Conservation (phyloP, 2,888 invertebrate species). For the Cataglyphis rosenhaueri region DNA sequence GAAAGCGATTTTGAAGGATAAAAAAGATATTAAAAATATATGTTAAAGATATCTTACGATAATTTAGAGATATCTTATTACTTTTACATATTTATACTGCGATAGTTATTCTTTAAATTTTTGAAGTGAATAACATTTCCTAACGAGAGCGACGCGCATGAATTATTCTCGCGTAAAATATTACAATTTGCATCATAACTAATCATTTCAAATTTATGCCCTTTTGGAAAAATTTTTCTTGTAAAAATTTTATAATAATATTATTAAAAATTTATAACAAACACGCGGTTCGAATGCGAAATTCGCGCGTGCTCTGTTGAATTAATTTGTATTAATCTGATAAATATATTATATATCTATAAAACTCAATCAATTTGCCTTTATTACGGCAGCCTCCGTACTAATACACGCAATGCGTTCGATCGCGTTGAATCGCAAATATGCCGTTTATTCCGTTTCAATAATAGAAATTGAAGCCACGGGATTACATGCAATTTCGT, state of each 20-base stretch:
- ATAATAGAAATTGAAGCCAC: neutral
- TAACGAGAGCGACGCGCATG: neutral
- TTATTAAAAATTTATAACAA: neutral
- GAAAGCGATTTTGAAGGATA: neutral
- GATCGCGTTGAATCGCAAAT: no score
- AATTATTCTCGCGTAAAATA: neutral
- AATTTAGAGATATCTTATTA: neutral
- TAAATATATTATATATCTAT: constrained; percentile 4
- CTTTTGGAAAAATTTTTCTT: neutral
- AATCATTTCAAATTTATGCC: neutral
- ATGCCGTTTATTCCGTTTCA: neutral
- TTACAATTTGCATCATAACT: neutral
- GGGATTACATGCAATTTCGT: neutral
- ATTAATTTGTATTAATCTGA: neutral
- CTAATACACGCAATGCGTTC: neutral
- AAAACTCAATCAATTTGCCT: neutral
- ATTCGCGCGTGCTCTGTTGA: neutral
- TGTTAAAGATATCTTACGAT: neutral
- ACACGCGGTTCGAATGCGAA: neutral
- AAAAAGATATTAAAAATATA: neutral
- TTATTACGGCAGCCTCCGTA: neutral
- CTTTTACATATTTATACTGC: neutral
- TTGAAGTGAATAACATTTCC: neutral
- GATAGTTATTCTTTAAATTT: neutral
- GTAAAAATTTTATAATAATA: no score